Evolutionary conservation across 1,140 invertebrate genomes (phyloP).

Genomic region (Littorina saxatilis): DNA sequence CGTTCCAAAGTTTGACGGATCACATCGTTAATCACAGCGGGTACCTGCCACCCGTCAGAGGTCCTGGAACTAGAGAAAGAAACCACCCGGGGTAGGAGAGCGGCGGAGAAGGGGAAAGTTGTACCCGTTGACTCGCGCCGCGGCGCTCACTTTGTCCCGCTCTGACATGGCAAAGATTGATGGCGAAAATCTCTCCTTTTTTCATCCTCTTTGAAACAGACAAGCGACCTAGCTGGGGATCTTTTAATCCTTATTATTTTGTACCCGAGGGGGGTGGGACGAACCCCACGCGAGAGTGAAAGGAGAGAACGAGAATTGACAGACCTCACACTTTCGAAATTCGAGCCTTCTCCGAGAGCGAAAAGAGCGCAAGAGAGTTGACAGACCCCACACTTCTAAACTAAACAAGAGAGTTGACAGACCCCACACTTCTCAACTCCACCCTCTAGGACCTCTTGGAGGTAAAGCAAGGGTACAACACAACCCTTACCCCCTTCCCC

Average conservation of each 20-base stretch:
- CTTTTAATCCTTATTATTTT: constrained; percentile 12
- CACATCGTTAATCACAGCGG: constrained; percentile 14
- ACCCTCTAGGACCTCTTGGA: too few relatives aligned
- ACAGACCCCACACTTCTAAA: neutral
- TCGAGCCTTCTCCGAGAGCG: too few relatives aligned
- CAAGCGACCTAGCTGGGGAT: neutral
- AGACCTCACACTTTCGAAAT: neutral
- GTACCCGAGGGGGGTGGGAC: constrained; percentile 4
- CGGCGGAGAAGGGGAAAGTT: constrained; percentile 1
- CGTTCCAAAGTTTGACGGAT: constrained; percentile 5
- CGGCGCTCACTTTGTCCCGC: neutral
- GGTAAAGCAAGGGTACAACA: too few relatives aligned
- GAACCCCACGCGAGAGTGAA: neutral
- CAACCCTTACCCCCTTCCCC: too few relatives aligned
- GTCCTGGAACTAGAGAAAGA: neutral
- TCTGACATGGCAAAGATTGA: constrained; percentile 11
- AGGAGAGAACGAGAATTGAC: neutral
- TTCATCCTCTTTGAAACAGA: neutral
- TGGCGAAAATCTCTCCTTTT: constrained; percentile 15
- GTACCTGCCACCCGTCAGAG: neutral
- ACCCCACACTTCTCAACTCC: neutral
- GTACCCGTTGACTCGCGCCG: constrained; percentile 13
- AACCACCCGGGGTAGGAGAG: neutral
- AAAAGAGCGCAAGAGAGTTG: neutral
- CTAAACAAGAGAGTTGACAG: neutral